Evolutionary conservation across 2,888 invertebrate genomes (phyloP).

Genomic region (Eupithecia inturbata): DNA sequence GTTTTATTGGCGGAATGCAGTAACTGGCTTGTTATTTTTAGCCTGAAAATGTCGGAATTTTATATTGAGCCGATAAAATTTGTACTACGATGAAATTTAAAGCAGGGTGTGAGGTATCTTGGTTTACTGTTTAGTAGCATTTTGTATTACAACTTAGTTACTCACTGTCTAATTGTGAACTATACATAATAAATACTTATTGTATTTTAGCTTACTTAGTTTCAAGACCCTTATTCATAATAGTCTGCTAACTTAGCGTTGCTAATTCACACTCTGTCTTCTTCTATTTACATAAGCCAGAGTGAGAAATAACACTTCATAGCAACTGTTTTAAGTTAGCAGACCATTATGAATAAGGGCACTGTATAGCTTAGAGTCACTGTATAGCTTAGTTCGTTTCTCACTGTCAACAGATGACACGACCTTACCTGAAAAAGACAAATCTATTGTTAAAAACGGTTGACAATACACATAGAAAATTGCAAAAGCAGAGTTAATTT

Average conservation of each 20-base stretch:
- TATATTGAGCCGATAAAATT: constrained; percentile 11
- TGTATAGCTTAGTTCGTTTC: no score
- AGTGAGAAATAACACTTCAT: no score
- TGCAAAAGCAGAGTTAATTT: background rate
- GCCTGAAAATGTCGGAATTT: constrained; percentile 5
- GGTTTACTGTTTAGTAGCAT: background rate
- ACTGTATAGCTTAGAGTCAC: no score
- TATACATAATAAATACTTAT: background rate
- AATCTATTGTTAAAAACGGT: background rate
- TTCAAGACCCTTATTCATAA: no score
- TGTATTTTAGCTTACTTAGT: background rate
- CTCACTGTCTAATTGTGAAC: background rate
- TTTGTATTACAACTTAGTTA: background rate
- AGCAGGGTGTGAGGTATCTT: background rate
- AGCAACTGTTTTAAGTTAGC: no score
- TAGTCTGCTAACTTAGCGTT: no score
- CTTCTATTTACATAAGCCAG: no score
- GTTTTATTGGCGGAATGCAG: constrained; percentile 25
- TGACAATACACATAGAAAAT: background rate
- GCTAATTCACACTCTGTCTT: no score
- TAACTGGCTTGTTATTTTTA: constrained; percentile 9
- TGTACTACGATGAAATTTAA: background rate
- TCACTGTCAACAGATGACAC: background rate
- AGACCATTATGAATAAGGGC: no score
- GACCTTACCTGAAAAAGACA: constrained; percentile 3